Evolutionary conservation across 2,797 vertebrate species (phyloP).

Genomic region (Phrynocephalus vlangalii): DNA sequence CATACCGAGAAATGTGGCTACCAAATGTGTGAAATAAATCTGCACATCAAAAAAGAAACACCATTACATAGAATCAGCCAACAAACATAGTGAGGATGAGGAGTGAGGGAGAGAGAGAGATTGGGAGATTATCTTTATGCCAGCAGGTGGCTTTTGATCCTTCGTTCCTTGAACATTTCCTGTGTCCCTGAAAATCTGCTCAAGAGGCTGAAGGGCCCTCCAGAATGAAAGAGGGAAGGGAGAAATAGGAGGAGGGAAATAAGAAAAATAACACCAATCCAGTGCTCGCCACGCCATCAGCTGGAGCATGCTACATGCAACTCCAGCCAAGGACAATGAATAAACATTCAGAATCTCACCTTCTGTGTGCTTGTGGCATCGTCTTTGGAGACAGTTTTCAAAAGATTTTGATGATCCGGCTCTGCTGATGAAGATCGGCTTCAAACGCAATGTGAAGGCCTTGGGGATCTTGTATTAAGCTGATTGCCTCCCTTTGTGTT

Average conservation of each 20-base stretch:
- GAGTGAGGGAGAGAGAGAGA: too few relatives aligned
- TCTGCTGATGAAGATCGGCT: not conserved
- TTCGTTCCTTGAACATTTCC: not conserved
- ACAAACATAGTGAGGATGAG: too few relatives aligned
- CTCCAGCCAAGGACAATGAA: not conserved
- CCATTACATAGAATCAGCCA: too few relatives aligned
- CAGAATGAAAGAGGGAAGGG: not conserved
- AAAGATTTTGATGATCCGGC: not conserved
- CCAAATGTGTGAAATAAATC: too few relatives aligned
- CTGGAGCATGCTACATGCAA: not conserved
- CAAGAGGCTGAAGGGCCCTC: not conserved
- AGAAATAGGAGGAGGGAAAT: not conserved
- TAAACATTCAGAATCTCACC: not conserved
- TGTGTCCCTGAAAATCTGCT: not conserved
- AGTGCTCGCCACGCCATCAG: not conserved
- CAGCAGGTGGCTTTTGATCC: not conserved
- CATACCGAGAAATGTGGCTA: too few relatives aligned
- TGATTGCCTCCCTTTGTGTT: slow-evolving; percentile 22
- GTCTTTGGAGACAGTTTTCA: not conserved
- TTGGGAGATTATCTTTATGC: too few relatives aligned
- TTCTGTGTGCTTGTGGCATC: not conserved
- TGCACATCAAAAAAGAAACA: too few relatives aligned
- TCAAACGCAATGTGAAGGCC: slow-evolving; percentile 14
- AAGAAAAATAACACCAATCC: not conserved
- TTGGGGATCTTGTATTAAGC: not conserved